These are phyloP conservation scores for Parochlus steinenii DNA, from an alignment of 2,888 invertebrate genomes.

Conservation along the genomic window DNA sequence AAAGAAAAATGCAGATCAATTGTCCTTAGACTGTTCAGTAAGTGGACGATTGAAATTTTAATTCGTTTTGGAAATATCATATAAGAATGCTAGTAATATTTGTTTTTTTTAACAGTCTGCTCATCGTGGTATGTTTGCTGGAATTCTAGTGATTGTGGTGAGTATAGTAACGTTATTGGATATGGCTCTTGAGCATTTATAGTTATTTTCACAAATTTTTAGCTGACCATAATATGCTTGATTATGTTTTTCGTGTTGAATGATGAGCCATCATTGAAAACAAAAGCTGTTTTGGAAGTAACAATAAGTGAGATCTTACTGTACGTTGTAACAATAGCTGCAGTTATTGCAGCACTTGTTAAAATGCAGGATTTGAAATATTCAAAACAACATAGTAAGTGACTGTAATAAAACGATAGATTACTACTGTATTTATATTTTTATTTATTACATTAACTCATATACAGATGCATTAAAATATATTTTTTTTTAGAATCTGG, in stretches of 20 bases:
- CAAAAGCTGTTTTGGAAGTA: slow-evolving; percentile 45
- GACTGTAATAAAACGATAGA: background rate
- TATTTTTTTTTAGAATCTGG: slow-evolving; percentile 20
- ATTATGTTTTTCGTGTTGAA: slow-evolving; percentile 70
- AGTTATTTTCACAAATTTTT: no score
- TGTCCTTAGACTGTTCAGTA: slow-evolving; percentile 63
- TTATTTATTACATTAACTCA: background rate
- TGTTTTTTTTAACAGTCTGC: no score
- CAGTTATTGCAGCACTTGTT: slow-evolving; percentile 40
- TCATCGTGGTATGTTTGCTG: slow-evolving; percentile 49
- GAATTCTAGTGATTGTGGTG: slow-evolving; percentile 54
- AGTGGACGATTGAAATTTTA: no score
- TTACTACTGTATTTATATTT: background rate
- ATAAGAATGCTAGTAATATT: no score
- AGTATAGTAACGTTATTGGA: no score
- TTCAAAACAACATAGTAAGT: slow-evolving; percentile 35
- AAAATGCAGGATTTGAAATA: slow-evolving; percentile 46
- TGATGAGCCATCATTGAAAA: slow-evolving; percentile 35
- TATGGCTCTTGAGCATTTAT: no score
- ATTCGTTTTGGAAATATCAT: no score
- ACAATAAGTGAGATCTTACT: slow-evolving; percentile 51
- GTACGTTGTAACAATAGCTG: slow-evolving; percentile 42
- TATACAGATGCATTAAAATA: background rate
- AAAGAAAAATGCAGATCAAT: slow-evolving; percentile 32
- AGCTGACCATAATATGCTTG: slow-evolving; percentile 60